These are phyloP conservation scores for Ochotona curzoniae DNA, from an alignment of 2,113 vertebrate genomes.

Conservation along the genomic window DNA sequence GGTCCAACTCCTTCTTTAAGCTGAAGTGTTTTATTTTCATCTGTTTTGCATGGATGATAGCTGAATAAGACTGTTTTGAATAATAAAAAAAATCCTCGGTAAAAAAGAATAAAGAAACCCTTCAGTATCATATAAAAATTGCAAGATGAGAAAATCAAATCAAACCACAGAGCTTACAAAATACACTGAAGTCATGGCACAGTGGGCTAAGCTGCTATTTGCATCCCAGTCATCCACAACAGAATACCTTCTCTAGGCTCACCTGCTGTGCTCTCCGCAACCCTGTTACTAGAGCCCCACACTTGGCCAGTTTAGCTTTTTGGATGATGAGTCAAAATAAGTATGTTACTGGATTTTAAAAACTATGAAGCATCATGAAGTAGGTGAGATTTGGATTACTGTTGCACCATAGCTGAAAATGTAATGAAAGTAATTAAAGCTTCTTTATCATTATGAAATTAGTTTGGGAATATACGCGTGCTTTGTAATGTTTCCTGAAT, in stretches of 20 bases:
- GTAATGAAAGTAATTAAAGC: not conserved
- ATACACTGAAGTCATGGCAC: too few relatives aligned
- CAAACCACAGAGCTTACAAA: not conserved
- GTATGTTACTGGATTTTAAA: not conserved
- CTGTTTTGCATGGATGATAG: not conserved
- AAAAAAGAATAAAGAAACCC: not conserved
- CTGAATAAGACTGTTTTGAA: not conserved
- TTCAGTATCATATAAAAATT: slow-evolving; percentile 14
- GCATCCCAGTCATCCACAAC: too few relatives aligned
- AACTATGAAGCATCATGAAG: not conserved
- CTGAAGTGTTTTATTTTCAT: slow-evolving; percentile 35
- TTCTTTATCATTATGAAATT: not conserved
- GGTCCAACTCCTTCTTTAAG: not conserved
- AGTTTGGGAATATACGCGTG: not conserved
- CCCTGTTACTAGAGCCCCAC: too few relatives aligned
- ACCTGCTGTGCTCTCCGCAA: too few relatives aligned
- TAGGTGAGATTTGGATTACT: not conserved
- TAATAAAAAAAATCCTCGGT: not conserved
- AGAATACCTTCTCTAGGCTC: too few relatives aligned
- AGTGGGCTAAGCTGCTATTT: too few relatives aligned
- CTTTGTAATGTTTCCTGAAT: not conserved
- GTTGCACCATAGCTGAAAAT: not conserved
- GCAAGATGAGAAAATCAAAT: not conserved
- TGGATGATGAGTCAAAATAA: not conserved
- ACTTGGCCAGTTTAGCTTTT: too few relatives aligned